Conservation (phyloP, 1,140 invertebrate genomes). For the Parasteatoda tepidariorum region DNA sequence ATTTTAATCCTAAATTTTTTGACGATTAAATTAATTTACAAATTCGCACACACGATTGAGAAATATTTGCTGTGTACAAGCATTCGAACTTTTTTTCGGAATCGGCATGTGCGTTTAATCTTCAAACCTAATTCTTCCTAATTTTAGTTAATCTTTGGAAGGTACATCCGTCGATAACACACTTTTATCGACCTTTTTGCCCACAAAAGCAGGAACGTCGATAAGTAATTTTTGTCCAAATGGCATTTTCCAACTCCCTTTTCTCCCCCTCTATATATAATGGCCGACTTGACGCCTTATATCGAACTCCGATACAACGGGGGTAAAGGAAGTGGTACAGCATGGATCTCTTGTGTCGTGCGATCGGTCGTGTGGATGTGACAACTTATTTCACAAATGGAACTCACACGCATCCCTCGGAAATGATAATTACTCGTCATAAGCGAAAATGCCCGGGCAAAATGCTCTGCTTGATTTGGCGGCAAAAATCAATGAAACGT, state of each 20-base stretch:
- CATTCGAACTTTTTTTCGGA: too few relatives aligned
- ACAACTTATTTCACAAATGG: conserved; percentile 23
- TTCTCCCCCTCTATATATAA: neutral
- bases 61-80: too few relatives aligned
- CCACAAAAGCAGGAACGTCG: too few relatives aligned
- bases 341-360: neutral
- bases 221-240: conserved; percentile 57
- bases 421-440: neutral
- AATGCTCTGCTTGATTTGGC: neutral
- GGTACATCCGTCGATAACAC: too few relatives aligned
- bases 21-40: too few relatives aligned
- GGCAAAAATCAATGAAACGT: neutral
- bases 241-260: conserved; percentile 46
- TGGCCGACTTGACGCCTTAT: neutral
- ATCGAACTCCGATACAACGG: conserved; percentile 43
- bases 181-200: too few relatives aligned
- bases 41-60: too few relatives aligned
- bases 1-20: too few relatives aligned
- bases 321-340: neutral
- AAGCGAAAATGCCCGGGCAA: too few relatives aligned
- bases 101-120: too few relatives aligned
- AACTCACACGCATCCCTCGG: neutral
- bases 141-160: too few relatives aligned
- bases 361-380: conserved; percentile 1
- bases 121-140: too few relatives aligned